Conservation (phyloP, 2,888 invertebrate species). For the Diarsia mendica region DNA sequence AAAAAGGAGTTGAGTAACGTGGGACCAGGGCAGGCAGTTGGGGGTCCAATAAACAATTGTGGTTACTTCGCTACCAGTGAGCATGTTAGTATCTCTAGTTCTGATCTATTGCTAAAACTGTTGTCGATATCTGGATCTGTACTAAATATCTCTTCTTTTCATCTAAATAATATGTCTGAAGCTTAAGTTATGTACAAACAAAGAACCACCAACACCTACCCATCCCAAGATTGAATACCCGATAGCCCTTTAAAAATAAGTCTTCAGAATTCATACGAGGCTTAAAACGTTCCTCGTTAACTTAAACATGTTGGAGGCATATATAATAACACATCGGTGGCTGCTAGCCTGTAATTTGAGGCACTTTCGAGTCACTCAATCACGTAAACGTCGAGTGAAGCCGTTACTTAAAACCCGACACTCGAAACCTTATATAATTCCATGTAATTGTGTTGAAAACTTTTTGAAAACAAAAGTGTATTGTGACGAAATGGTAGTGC, state of each 20-base stretch:
- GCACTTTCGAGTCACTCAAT: conserved; percentile 77
- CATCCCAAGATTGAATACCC: conserved; percentile 40
- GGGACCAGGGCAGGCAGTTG: no score
- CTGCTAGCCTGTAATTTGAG: conserved; percentile 72
- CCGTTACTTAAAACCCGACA: conserved; percentile 62
- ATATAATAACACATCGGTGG: conserved; percentile 68
- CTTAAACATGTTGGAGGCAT: conserved; percentile 64
- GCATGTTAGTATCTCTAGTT: no score
- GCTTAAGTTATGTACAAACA: background rate
- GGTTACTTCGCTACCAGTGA: background rate
- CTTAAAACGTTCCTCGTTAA: conserved; percentile 66
- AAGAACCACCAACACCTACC: conserved; percentile 27
- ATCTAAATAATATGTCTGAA: background rate
- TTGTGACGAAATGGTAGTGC: conserved; percentile 59
- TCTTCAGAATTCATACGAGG: conserved; percentile 58
- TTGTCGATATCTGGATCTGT: background rate
- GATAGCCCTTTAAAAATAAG: conserved; percentile 60
- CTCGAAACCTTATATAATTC: conserved; percentile 64
- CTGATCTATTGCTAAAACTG: background rate
- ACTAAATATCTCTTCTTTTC: background rate
- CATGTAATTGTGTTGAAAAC: conserved; percentile 62
- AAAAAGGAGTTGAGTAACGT: no score
- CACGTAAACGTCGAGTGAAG: conserved; percentile 72
- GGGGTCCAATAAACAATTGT: background rate
- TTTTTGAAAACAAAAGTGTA: conserved; percentile 67